A percentile compares a stretch with the other conserved stretches of the same genome.
These are phyloP conservation scores for Adela reaumurella DNA, from an alignment of 2,888 invertebrate genomes.

Conservation along the genomic window DNA sequence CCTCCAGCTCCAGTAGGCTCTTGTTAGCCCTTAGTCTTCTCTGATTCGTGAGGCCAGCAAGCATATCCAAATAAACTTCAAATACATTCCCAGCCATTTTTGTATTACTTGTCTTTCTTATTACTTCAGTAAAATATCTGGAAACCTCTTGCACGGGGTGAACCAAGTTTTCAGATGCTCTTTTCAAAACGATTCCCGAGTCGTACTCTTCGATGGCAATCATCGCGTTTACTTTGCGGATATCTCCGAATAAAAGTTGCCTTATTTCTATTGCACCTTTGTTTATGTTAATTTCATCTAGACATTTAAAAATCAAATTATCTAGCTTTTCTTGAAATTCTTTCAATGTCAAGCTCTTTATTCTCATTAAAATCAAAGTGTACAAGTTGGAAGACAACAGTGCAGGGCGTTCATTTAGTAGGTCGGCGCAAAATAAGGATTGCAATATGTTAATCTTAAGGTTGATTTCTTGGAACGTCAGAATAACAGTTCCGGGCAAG, in stretches of 20 bases:
- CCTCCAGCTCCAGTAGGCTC: conserved; percentile 29
- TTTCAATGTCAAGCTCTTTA: conserved; percentile 27
- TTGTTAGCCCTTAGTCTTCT: conserved; percentile 22
- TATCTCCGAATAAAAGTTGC: conserved; percentile 25
- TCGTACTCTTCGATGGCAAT: conserved; percentile 30
- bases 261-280: conserved; percentile 19
- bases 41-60: conserved; percentile 23
- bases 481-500: conserved; percentile 32
- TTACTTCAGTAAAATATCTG: conserved; percentile 27
- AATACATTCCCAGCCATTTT: conserved; percentile 24
- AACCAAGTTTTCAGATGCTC: conserved; percentile 12
- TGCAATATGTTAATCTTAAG: conserved; percentile 31
- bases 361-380: conserved; percentile 38
- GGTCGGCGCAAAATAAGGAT: conserved; percentile 25
- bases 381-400: conserved; percentile 34
- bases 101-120: conserved; percentile 21
- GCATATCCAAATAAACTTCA: conserved; percentile 25
- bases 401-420: conserved; percentile 27
- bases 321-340: conserved; percentile 29
- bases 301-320: conserved; percentile 28
- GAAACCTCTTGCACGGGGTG: conserved; percentile 23
- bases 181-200: conserved; percentile 35
- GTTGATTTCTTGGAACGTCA: conserved; percentile 33
- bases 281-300: conserved; percentile 22
- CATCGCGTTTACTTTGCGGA: conserved; percentile 10